Percentiles rank a stretch among this genome's conserved stretches.
Evolutionary conservation across 2,113 vertebrate genomes (phyloP).

Genomic region (Romanogobio albipinnatus): DNA sequence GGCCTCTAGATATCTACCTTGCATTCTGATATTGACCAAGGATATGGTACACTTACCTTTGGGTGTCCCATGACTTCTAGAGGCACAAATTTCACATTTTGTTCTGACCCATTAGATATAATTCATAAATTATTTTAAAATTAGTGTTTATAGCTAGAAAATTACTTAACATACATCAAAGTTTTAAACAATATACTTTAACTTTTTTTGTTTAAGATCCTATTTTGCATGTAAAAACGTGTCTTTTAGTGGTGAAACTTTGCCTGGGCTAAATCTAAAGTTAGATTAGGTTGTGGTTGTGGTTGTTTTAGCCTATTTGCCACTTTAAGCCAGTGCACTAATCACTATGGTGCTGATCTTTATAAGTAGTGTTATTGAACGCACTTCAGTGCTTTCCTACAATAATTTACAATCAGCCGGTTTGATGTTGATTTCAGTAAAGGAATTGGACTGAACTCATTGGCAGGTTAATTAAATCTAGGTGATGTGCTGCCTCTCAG

Average conservation of each 20-base stretch:
- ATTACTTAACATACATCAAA: neutral
- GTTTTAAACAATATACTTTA: neutral
- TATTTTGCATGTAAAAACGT: neutral
- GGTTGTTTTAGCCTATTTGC: no score
- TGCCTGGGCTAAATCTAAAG: neutral
- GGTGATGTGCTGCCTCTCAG: neutral
- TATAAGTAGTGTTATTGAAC: neutral
- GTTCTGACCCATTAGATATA: neutral
- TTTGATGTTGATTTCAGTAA: slow-evolving; percentile 5
- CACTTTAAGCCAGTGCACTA: neutral
- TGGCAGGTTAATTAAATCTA: slow-evolving; percentile 10
- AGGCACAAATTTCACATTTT: neutral
- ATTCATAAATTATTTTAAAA: neutral
- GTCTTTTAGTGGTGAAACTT: neutral
- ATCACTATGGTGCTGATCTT: neutral
- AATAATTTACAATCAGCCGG: slow-evolving; percentile 9
- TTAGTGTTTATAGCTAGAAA: neutral
- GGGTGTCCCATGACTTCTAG: neutral
- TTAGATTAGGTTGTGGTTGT: no score
- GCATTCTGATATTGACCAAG: no score
- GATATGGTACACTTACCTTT: no score
- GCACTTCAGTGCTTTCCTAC: neutral
- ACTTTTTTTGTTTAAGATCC: neutral
- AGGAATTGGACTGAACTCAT: neutral
- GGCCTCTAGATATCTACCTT: neutral